Conservation (phyloP, 2,797 vertebrate species). For the Acanthopagrus latus region DNA sequence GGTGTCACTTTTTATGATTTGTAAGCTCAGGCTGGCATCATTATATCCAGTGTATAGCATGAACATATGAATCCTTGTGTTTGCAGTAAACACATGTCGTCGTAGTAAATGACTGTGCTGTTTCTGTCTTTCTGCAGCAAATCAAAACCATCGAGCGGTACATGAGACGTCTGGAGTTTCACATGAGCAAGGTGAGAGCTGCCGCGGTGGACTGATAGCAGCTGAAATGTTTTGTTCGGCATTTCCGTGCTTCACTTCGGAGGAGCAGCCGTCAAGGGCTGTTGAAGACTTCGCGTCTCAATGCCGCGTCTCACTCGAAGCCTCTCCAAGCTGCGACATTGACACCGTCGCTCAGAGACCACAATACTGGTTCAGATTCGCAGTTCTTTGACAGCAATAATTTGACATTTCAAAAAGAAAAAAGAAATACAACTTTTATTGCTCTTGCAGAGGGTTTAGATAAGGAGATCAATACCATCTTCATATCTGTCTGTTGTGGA, state of each 20-base stretch:
- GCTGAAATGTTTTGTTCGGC: slow-evolving; percentile 1
- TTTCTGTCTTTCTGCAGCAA: slow-evolving; percentile 88
- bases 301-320: neutral
- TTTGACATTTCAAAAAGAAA: neutral
- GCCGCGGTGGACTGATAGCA: neutral
- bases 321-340: neutral
- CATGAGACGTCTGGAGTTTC: slow-evolving; percentile 97
- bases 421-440: neutral
- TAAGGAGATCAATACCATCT: neutral
- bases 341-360: slow-evolving; percentile 9
- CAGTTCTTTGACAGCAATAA: neutral
- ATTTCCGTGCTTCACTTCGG: neutral
- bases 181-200: slow-evolving; percentile 95
- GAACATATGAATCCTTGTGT: slow-evolving; percentile 1
- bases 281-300: slow-evolving; percentile 12
- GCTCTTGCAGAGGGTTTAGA: neutral
- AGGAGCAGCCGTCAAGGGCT: neutral
- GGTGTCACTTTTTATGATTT: slow-evolving; percentile 5
- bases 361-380: neutral
- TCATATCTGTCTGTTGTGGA: neutral
- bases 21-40: neutral
- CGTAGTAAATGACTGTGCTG: neutral
- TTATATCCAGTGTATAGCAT: slow-evolving; percentile 3
- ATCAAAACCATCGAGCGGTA: slow-evolving; percentile 97
- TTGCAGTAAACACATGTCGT: slow-evolving; percentile 14